Evolutionary conservation across 2,113 vertebrate genomes (phyloP).

Genomic region (Antechinus stuartii): DNA sequence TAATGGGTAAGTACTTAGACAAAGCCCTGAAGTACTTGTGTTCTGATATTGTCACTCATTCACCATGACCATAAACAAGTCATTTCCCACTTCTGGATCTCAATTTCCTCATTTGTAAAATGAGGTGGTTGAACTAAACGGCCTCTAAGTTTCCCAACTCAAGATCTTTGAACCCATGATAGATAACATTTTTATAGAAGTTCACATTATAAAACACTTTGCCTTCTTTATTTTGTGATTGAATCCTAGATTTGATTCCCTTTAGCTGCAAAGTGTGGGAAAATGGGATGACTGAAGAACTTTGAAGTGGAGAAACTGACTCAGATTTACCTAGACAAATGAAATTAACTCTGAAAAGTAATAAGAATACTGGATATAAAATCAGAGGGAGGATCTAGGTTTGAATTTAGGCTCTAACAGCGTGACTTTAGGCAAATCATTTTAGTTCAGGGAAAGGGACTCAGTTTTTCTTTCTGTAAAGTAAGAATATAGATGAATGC

Average conservation of each 20-base stretch:
- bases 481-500: background rate
- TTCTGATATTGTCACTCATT: background rate
- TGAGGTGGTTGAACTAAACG: background rate
- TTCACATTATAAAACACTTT: background rate
- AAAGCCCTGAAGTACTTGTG: background rate
- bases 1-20: background rate
- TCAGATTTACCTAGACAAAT: background rate
- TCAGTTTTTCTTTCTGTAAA: background rate
- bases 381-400: background rate
- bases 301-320: background rate
- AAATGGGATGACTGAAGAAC: background rate
- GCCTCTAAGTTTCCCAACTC: background rate
- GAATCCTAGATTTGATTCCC: background rate
- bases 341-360: background rate
- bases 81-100: background rate
- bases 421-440: background rate
- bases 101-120: background rate
- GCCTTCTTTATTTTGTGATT: background rate
- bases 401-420: background rate
- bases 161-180: background rate
- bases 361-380: background rate
- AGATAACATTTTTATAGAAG: background rate
- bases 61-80: background rate
- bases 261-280: background rate
- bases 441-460: background rate